phyloP scores from a whole-genome alignment of 2,113 vertebrate genomes.

The Hippocampus guttulatus region DNA sequence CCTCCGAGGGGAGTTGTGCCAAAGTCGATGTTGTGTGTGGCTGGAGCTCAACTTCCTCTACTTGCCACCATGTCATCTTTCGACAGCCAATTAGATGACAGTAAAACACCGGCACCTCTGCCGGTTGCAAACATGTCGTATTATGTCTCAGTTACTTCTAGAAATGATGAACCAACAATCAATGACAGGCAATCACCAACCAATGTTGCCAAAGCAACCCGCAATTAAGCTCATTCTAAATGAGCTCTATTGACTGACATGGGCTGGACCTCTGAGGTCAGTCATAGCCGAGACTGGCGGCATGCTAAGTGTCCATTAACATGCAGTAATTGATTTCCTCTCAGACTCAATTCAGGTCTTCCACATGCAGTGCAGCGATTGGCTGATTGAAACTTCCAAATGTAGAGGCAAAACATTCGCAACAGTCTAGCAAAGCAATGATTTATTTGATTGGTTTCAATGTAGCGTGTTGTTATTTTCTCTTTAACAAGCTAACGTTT shows the following conservation, averaged over 20 bases:
- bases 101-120: background rate
- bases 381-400: background rate
- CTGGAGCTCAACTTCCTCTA: too few species aligned
- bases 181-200: background rate
- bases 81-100: background rate
- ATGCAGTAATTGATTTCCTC: constrained; percentile 16
- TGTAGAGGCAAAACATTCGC: background rate
- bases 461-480: background rate
- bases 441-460: background rate
- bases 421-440: background rate
- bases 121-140: background rate
- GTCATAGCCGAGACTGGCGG: constrained; percentile 7
- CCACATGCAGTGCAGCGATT: constrained; percentile 3
- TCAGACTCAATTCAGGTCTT: constrained; percentile 10
- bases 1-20: too few species aligned
- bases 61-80: background rate
- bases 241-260: constrained; percentile 40
- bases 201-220: constrained; percentile 44
- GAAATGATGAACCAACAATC: too few species aligned
- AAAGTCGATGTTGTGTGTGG: too few species aligned
- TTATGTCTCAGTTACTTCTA: too few species aligned
- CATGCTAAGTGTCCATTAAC: constrained; percentile 31
- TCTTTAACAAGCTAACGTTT: background rate
- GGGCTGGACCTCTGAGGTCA: constrained; percentile 39
- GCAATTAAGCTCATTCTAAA: constrained; percentile 29